Evolutionary conservation across 2,888 invertebrate genomes (phyloP), one percentile per base, ranked within the genome.

Genomic region (Aplocera efformata): DNA sequence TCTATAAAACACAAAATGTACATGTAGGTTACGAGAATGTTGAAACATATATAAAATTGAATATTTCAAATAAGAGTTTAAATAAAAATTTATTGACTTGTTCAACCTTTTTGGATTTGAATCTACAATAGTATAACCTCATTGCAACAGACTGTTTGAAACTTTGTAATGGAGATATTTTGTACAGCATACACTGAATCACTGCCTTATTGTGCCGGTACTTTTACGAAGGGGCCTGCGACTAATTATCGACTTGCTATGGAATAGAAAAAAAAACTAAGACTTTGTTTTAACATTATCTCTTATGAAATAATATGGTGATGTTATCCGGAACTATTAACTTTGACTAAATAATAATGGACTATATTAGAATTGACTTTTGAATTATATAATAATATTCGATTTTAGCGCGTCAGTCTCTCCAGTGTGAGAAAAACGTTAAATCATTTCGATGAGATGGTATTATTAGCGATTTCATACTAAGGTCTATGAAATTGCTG

Each of bases 131-230:
- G 80, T 71, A 60, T 63, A 69, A 85, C 83, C 86, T 85, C 84
- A 85, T 76, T 67, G 80, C 77, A 80, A 85, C 85, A 85, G 86
- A 86, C 86, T 86, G 86, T 76, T 77, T 68, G 79, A 80, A 49
- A 77, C 69, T 84, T 82, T 83, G 70, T 83, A 81, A 74, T 68
- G 77, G 78, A 80, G 68, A 86, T 86, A 85, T 86, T 86, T 84
- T 86, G 81, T 85, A 85, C 80, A 83, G 82, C 78, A 66, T 77
- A 84, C 81, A 86, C 82, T 80, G 75, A 79, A 84, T 79, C 86
- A 88, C 86, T 88, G 86, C 86, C 86, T 85, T 84, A 83, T 69
- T 78, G 86, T 88, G 86, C 86, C 85, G 84, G 83, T 79, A 72
- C 72, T 72, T 73, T 63, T 72, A 72, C 63, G 68, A 60, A 63